Evolutionary conservation across 2,113 vertebrate genomes (phyloP).

Genomic region (Catharus fuscescens): DNA sequence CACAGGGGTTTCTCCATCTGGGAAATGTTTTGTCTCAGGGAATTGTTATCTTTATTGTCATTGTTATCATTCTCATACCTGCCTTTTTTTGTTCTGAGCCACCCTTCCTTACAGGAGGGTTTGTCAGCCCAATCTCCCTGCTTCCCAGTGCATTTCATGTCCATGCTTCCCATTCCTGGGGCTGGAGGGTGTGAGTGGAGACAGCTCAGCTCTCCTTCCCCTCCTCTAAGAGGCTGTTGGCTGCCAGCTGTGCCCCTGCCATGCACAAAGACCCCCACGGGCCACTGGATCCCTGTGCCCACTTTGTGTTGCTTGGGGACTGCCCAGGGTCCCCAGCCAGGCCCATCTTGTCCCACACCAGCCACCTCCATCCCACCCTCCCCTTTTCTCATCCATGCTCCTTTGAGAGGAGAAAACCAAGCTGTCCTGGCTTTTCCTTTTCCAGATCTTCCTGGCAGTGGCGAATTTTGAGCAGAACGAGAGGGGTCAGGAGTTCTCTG

Average conservation of each 20-base stretch:
- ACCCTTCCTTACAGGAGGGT: neutral
- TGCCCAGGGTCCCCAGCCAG: neutral
- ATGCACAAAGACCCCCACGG: neutral
- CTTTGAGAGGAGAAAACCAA: neutral
- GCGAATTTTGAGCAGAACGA: conserved; percentile 84
- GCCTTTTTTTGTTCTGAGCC: neutral
- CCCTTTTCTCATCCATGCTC: rapidly evolving
- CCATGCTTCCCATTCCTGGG: neutral
- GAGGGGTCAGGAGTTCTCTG: conserved; percentile 81
- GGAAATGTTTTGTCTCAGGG: neutral
- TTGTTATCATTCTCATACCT: neutral
- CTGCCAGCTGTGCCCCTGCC: neutral
- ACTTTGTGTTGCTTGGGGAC: neutral
- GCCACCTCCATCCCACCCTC: neutral
- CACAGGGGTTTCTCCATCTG: neutral
- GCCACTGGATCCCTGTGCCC: neutral
- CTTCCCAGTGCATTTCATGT: rapidly evolving
- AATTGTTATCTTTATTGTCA: neutral
- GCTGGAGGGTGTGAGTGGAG: rapidly evolving
- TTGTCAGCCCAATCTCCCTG: rapidly evolving
- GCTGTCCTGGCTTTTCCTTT: conserved; percentile 8
- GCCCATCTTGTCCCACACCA: neutral
- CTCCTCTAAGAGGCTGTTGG: neutral
- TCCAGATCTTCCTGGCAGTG: conserved; percentile 88
- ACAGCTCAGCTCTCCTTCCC: neutral